phyloP scores from a whole-genome alignment of 1,140 invertebrate species.

The Pogonomyrmex californicus region DNA sequence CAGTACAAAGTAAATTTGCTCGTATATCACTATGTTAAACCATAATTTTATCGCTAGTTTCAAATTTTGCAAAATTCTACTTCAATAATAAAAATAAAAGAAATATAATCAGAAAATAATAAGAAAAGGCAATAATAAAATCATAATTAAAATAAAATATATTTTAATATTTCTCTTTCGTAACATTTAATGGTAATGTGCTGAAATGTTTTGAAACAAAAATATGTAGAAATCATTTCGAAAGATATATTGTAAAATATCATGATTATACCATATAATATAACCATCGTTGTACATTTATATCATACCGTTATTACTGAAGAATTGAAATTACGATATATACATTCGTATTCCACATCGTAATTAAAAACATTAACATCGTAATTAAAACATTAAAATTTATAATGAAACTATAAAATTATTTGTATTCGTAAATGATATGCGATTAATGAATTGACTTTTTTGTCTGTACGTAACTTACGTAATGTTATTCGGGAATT shows the following conservation, averaged over 20 bases:
- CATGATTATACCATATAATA: neutral
- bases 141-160: neutral
- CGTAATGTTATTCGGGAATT: conserved; percentile 40
- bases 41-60: neutral
- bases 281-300: neutral
- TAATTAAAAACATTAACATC: neutral
- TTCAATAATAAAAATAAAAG: neutral
- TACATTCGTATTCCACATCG: neutral
- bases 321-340: neutral
- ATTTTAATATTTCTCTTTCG: neutral
- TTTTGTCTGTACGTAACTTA: conserved; percentile 21
- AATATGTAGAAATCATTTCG: too few relatives aligned
- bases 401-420: neutral
- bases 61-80: neutral
- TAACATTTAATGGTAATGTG: neutral
- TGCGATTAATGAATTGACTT: neutral
- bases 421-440: neutral
- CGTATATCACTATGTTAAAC: neutral
- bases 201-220: too few relatives aligned
- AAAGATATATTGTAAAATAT: neutral
- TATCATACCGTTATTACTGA: neutral
- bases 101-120: neutral
- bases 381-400: neutral
- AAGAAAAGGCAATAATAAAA: neutral
- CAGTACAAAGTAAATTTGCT: neutral